phyloP scores from a whole-genome alignment of 2,888 invertebrate species.

The Sphaeridia pumilis region DNA sequence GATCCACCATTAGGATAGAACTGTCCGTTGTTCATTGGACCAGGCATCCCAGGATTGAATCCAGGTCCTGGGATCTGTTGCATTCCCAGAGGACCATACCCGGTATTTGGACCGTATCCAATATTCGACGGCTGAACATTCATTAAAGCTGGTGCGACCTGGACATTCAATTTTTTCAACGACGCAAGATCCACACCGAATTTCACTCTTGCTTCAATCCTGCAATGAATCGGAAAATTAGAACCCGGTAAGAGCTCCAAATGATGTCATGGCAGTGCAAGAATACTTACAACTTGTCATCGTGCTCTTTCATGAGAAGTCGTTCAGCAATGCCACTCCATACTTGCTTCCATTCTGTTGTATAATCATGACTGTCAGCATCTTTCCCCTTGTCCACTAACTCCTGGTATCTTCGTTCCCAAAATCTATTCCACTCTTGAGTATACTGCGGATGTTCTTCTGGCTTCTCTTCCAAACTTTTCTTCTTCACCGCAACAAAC shows the following conservation, averaged over 20 bases:
- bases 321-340: slow-evolving; percentile 23
- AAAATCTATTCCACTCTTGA: slow-evolving; percentile 31
- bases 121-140: too few species aligned
- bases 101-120: too few species aligned
- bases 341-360: slow-evolving; percentile 30
- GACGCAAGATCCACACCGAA: slow-evolving; percentile 29
- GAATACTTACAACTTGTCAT: slow-evolving; percentile 24
- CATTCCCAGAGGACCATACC: too few species aligned
- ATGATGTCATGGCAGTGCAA: too few species aligned
- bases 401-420: slow-evolving; percentile 32
- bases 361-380: slow-evolving; percentile 28
- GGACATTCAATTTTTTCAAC: slow-evolving; percentile 15
- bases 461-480: slow-evolving; percentile 17
- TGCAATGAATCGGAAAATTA: too few species aligned
- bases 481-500: not conserved
- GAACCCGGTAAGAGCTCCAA: not conserved
- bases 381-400: slow-evolving; percentile 23
- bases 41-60: too few species aligned
- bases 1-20: too few species aligned
- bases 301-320: slow-evolving; percentile 23
- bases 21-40: too few species aligned
- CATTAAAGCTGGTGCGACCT: slow-evolving; percentile 6
- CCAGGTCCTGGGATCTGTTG: too few species aligned
- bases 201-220: slow-evolving; percentile 22
- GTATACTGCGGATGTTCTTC: slow-evolving; percentile 31